Evolutionary conservation across 2,888 invertebrate genomes (phyloP), one percentile per base, ranked within the genome.

Genomic region (Biston stratarius): DNA sequence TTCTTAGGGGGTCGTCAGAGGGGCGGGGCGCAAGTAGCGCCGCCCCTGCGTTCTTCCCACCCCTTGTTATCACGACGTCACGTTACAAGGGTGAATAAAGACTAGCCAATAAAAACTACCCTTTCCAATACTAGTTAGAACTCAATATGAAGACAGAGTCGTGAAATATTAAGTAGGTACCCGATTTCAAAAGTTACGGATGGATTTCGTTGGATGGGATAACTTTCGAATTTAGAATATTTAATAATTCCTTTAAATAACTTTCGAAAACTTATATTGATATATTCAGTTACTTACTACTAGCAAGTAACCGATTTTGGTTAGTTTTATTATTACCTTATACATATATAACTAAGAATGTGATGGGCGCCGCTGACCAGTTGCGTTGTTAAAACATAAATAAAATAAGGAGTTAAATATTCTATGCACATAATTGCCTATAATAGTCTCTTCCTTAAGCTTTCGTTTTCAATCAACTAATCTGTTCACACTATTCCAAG

Each of bases 1-100:
- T 67, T n/a, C 42, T 60, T 33, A 40, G 56, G 56, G 49, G 60
- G 63, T 67, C 59, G 66, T 52, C 42, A 65, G 63, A 71, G 77
- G 79, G 79, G 78, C 78, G 80, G n/a, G n/a, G 76, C 44, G 61
- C 74, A 61, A 44, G 14, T 38, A 8, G 52, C 51, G 80, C 76
- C 80, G 78, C 80, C 80, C 76, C 72, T 74, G 74, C 74, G 70
- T 71, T 49, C 49, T 61, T 59, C 53, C 64, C 24, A 64, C 61
- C 66, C 67, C 24, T 44, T 56, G 59, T 59, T 63, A 63, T 33
- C 40, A 59, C 45, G 62, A 63, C 44, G 36, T 53, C 58, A 53
- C 49, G 36, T 53, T 62, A 53, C 55, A 67, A 42, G 67, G 58
- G 61, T 67, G 58, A 62, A 56, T 49, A 36, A 53, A 58, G 24